Percentiles rank a stretch among this genome's conserved stretches.
These are phyloP conservation scores for Drosophila antonietae DNA, from an alignment of 2,888 invertebrate genomes.

Conservation along the genomic window DNA sequence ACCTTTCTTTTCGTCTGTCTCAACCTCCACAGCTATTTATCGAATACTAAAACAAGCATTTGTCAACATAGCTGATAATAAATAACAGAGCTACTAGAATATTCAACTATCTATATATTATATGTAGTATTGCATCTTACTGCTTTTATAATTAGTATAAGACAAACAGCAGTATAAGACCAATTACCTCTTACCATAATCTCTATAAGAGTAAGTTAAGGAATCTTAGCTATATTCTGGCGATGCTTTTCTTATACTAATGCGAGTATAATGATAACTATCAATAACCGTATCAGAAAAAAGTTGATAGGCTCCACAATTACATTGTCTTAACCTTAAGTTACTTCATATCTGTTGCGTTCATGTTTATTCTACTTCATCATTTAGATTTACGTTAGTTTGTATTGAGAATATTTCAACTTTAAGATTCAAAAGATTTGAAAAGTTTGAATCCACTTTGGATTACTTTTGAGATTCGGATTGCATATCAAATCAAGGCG, in stretches of 20 bases:
- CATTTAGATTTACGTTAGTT: background rate
- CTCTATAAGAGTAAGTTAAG: background rate
- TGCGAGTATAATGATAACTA: too few relatives aligned
- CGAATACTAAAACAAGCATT: background rate
- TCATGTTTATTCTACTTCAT: too few relatives aligned
- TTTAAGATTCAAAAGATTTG: background rate
- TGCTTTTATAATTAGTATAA: too few relatives aligned
- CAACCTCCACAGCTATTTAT: background rate
- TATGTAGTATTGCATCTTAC: background rate
- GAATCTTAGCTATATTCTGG: background rate
- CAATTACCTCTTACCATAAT: too few relatives aligned
- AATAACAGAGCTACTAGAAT: background rate
- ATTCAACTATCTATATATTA: background rate
- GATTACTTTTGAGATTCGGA: background rate
- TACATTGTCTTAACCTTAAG: too few relatives aligned
- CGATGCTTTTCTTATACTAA: background rate
- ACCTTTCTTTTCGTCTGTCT: background rate
- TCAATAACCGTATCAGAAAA: too few relatives aligned
- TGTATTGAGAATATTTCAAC: background rate
- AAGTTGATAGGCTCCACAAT: too few relatives aligned
- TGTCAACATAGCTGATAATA: background rate
- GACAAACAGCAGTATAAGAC: too few relatives aligned
- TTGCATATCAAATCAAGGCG: slow-evolving; percentile 17
- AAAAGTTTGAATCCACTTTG: background rate
- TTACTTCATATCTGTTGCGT: too few relatives aligned